A percentile compares a stretch with the other conserved stretches of the same genome.
phyloP scores from a whole-genome alignment of 2,113 vertebrate species.

The Calidris pygmaea region DNA sequence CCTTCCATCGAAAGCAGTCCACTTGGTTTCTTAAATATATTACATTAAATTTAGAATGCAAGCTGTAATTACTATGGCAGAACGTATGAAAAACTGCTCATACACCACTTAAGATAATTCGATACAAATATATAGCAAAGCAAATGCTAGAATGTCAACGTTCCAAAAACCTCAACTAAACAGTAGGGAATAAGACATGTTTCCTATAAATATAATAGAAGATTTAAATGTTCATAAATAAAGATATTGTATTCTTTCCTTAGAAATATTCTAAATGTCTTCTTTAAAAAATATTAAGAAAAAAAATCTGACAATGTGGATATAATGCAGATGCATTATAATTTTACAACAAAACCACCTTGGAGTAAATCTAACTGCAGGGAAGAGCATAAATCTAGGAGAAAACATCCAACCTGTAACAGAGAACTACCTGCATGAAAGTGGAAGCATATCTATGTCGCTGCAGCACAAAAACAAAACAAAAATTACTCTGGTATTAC shows the following conservation, averaged over 20 bases:
- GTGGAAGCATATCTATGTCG: background rate
- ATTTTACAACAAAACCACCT: background rate
- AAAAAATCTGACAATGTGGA: background rate
- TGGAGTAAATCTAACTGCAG: background rate
- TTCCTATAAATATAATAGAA: background rate
- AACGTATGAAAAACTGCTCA: background rate
- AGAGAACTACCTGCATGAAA: background rate
- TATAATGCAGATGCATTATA: background rate
- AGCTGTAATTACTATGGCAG: background rate
- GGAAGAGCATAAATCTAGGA: background rate
- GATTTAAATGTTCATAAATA: background rate
- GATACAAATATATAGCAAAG: background rate
- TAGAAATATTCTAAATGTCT: background rate
- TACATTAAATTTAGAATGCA: background rate
- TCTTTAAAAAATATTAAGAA: background rate
- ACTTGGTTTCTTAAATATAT: conserved; percentile 79
- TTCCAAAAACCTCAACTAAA: background rate
- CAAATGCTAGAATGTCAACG: background rate
- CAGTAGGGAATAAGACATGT: background rate
- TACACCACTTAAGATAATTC: background rate
- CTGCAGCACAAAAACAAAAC: background rate
- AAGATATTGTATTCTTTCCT: background rate
- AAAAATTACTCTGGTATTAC: background rate
- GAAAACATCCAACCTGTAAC: background rate
- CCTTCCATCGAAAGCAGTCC: conserved; percentile 84